Percentiles rank a stretch among this genome's conserved stretches.
Evolutionary conservation across 2,888 invertebrate species (phyloP).

Genomic region (Alloscopus bannaensis): DNA sequence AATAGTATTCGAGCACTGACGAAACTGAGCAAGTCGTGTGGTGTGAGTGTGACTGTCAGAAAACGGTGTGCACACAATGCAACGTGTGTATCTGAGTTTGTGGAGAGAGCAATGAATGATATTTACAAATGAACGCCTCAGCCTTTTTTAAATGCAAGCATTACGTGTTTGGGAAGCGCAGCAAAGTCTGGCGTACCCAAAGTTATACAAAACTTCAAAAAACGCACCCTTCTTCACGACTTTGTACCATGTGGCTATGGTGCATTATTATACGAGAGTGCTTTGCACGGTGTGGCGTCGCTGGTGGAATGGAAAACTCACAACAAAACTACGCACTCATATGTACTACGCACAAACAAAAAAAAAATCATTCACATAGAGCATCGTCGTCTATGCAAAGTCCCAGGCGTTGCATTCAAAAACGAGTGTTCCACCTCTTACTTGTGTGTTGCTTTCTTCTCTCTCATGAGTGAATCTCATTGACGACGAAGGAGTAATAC

Average conservation of each 20-base stretch:
- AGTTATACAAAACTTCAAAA: not conserved
- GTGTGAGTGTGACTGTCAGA: constrained; percentile 12
- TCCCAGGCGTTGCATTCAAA: too few relatives aligned
- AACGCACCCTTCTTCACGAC: constrained; percentile 2
- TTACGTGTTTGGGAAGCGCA: not conserved
- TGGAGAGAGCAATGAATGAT: constrained; percentile 26
- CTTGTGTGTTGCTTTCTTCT: too few relatives aligned
- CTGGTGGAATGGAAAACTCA: too few relatives aligned
- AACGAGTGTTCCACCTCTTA: too few relatives aligned
- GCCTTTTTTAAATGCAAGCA: not conserved
- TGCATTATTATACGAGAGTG: constrained; percentile 16
- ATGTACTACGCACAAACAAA: too few relatives aligned
- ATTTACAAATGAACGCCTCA: constrained; percentile 30
- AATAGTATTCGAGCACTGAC: not conserved
- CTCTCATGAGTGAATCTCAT: too few relatives aligned
- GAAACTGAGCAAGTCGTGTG: constrained; percentile 15
- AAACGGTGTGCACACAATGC: too few relatives aligned
- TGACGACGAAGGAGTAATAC: too few relatives aligned
- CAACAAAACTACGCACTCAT: too few relatives aligned
- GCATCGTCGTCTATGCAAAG: too few relatives aligned
- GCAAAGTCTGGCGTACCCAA: not conserved
- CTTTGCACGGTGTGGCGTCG: too few relatives aligned
- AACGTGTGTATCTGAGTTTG: not conserved
- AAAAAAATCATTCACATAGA: too few relatives aligned
- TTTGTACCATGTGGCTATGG: not conserved